Percentiles rank a stretch among this genome's conserved stretches.
Evolutionary conservation across 1,140 invertebrate genomes (phyloP).

Genomic region (Neodiprion lecontei): DNA sequence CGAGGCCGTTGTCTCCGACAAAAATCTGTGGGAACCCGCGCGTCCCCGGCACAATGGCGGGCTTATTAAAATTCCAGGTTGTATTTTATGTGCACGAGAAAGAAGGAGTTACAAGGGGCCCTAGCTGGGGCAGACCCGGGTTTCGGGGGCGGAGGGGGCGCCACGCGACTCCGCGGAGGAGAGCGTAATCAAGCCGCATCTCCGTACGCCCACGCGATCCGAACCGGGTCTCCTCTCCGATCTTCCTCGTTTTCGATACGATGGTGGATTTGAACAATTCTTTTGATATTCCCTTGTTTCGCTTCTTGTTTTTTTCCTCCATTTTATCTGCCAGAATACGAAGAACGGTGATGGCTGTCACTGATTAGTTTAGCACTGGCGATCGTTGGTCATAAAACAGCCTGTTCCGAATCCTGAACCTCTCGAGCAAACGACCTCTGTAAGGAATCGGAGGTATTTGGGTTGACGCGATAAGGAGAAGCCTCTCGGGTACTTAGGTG

Average conservation of each 20-base stretch:
- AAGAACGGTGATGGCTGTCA: too few species aligned
- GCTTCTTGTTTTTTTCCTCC: background rate
- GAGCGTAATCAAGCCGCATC: constrained; percentile 45
- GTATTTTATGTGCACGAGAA: constrained; percentile 46
- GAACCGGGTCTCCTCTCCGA: constrained; percentile 13
- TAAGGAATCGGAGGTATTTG: background rate
- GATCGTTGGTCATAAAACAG: too few species aligned
- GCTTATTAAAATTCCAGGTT: constrained; percentile 54
- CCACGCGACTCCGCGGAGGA: constrained; percentile 44
- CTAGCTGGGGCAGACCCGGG: constrained; percentile 29
- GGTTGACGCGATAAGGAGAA: background rate
- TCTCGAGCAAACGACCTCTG: too few species aligned
- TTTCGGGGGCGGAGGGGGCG: constrained; percentile 34
- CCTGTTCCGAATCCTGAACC: too few species aligned
- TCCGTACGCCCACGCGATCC: constrained; percentile 47
- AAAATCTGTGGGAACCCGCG: constrained; percentile 48
- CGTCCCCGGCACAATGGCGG: constrained; percentile 44
- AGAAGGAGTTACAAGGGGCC: constrained; percentile 1
- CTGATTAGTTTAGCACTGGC: too few species aligned
- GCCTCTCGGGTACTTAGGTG: too few species aligned
- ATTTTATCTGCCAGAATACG: too few species aligned
- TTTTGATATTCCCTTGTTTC: background rate
- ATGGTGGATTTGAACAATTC: background rate
- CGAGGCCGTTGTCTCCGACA: constrained; percentile 20
- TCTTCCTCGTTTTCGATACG: background rate